Conservation (phyloP, 2,113 vertebrate genomes). For the Lathamus discolor region DNA sequence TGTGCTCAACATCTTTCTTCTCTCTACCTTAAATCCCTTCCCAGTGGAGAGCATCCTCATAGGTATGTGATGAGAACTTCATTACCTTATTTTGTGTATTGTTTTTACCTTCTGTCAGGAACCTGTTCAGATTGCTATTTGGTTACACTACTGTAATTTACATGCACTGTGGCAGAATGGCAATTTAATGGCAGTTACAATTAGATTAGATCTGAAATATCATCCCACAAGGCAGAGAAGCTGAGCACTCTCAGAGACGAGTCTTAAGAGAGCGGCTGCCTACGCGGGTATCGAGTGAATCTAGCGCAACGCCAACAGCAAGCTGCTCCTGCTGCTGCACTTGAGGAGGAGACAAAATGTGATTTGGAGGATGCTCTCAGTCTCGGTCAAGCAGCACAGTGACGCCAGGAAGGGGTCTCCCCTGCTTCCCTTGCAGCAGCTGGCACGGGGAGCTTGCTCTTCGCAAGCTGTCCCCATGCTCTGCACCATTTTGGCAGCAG, state of each 20-base stretch:
- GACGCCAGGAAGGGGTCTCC: not conserved
- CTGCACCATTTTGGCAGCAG: not conserved
- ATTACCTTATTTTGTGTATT: not conserved
- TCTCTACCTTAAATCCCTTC: not conserved
- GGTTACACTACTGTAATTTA: not conserved
- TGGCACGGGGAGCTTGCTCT: not conserved
- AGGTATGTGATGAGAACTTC: not conserved
- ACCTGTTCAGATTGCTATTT: not conserved
- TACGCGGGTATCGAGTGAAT: rapidly evolving
- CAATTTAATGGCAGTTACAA: not conserved
- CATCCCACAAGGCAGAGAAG: not conserved
- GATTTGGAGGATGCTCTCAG: not conserved
- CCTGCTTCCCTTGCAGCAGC: not conserved
- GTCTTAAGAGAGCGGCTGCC: not conserved
- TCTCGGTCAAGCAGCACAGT: not conserved
- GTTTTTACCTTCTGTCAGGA: not conserved
- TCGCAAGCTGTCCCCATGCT: not conserved
- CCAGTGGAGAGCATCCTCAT: not conserved
- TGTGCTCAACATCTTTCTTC: not conserved
- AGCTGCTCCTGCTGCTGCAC: not conserved
- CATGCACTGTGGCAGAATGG: not conserved
- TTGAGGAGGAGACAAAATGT: not conserved
- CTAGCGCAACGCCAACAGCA: rapidly evolving
- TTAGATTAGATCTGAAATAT: not conserved
- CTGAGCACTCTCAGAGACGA: not conserved